Conservation (phyloP, 2,888 invertebrate genomes). For the Nebria salina region DNA sequence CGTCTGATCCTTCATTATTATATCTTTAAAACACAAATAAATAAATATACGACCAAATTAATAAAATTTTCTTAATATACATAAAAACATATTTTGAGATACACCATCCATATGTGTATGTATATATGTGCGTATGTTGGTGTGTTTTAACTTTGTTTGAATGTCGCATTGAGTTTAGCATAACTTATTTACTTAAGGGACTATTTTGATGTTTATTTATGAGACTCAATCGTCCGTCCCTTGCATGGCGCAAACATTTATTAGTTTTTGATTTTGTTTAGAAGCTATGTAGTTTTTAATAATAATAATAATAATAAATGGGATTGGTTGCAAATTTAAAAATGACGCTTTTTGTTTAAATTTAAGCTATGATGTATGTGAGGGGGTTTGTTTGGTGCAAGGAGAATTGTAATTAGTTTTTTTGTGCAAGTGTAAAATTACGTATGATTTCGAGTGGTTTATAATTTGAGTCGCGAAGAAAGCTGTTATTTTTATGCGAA, state of each 20-base stretch:
- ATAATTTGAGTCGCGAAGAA: not conserved
- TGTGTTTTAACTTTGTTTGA: not conserved
- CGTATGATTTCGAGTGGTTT: not conserved
- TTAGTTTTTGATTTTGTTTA: not conserved
- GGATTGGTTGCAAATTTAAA: no score
- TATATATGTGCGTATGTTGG: not conserved
- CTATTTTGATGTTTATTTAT: conserved; percentile 38
- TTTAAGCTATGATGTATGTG: no score
- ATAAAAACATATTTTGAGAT: no score
- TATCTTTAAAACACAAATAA: not conserved
- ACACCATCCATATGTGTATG: not conserved
- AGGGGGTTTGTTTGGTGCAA: no score
- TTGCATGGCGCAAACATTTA: not conserved
- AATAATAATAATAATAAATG: no score
- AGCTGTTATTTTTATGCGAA: not conserved
- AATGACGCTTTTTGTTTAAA: no score
- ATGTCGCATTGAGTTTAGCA: conserved; percentile 27
- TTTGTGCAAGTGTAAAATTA: not conserved
- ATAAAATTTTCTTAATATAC: no score
- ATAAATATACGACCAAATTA: no score
- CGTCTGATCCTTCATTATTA: not conserved
- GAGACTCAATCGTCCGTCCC: conserved; percentile 7
- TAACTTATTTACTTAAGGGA: conserved; percentile 28
- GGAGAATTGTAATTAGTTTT: no score
- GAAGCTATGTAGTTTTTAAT: no score